Conservation (phyloP, 2,888 invertebrate species). For the Napeogenes sylphis region DNA sequence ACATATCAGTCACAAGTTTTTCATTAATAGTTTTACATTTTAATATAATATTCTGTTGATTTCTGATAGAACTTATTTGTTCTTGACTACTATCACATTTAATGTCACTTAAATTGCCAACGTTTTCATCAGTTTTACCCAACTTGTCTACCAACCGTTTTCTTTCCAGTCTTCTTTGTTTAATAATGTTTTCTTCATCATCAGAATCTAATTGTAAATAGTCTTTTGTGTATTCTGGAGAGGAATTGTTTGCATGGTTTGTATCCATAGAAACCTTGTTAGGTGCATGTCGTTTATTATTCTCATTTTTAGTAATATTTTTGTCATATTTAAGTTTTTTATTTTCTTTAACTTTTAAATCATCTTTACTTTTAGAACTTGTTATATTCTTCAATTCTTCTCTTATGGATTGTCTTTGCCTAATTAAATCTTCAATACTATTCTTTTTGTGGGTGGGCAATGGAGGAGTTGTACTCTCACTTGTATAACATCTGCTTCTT, state of each 20-base stretch:
- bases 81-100: slow-evolving; percentile 31
- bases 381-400: slow-evolving; percentile 54
- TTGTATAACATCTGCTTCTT: slow-evolving; percentile 36
- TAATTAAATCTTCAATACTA: slow-evolving; percentile 59
- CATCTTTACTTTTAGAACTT: slow-evolving; percentile 38
- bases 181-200: slow-evolving; percentile 95
- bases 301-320: slow-evolving; percentile 27
- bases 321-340: slow-evolving; percentile 42
- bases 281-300: slow-evolving; percentile 31
- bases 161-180: slow-evolving; percentile 89
- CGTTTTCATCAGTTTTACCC: slow-evolving; percentile 29
- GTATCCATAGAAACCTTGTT: not conserved
- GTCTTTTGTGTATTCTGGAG: slow-evolving; percentile 78
- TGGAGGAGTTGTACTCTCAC: slow-evolving; percentile 63
- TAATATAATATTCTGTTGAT: slow-evolving; percentile 8
- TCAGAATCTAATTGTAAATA: slow-evolving; percentile 82
- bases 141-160: slow-evolving; percentile 86
- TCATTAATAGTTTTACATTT: slow-evolving; percentile 48
- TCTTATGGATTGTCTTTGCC: slow-evolving; percentile 56
- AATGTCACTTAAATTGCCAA: slow-evolving; percentile 24
- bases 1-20: slow-evolving; percentile 87
- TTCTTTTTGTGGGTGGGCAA: slow-evolving; percentile 45
- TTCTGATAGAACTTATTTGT: slow-evolving; percentile 34
- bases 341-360: slow-evolving; percentile 32
- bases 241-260: slow-evolving; percentile 34